Evolutionary conservation across 2,888 invertebrate genomes (phyloP).

Genomic region (Camptogramma bilineatum): DNA sequence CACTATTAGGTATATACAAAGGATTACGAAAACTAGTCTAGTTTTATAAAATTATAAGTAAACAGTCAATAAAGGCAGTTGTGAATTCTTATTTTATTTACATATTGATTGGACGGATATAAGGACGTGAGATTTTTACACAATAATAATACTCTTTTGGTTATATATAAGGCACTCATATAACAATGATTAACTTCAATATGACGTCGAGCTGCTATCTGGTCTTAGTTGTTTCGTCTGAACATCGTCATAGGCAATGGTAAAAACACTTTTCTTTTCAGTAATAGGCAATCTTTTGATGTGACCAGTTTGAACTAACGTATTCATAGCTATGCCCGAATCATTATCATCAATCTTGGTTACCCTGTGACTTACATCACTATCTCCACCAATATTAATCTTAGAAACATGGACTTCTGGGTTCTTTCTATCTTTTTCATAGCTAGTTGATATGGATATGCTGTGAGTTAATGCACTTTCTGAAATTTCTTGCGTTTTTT

Average conservation of each 20-base stretch:
- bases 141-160: slow-evolving; percentile 52
- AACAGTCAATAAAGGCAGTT: slow-evolving; percentile 59
- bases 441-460: slow-evolving; percentile 78
- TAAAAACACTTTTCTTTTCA: slow-evolving; percentile 96
- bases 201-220: slow-evolving; percentile 91
- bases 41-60: background rate
- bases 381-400: slow-evolving; percentile 78
- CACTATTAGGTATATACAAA: slow-evolving; percentile 52
- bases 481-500: slow-evolving; percentile 63
- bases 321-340: slow-evolving; percentile 91
- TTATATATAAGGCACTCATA: slow-evolving; percentile 68
- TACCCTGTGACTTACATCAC: slow-evolving; percentile 57
- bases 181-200: slow-evolving; percentile 55
- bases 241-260: slow-evolving; percentile 96
- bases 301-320: slow-evolving; percentile 82
- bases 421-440: slow-evolving; percentile 67
- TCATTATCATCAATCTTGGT: slow-evolving; percentile 89
- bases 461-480: slow-evolving; percentile 78
- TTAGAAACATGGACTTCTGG: slow-evolving; percentile 86
- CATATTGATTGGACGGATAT: slow-evolving; percentile 47
- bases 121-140: slow-evolving; percentile 51
- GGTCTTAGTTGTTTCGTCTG: slow-evolving; percentile 93
- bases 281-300: slow-evolving; percentile 88
- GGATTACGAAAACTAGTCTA: slow-evolving; percentile 30
- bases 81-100: slow-evolving; percentile 50